Evolutionary conservation across 2,888 invertebrate species (phyloP), one percentile per base, ranked within the genome.

Genomic region (Spialia ferax): DNA sequence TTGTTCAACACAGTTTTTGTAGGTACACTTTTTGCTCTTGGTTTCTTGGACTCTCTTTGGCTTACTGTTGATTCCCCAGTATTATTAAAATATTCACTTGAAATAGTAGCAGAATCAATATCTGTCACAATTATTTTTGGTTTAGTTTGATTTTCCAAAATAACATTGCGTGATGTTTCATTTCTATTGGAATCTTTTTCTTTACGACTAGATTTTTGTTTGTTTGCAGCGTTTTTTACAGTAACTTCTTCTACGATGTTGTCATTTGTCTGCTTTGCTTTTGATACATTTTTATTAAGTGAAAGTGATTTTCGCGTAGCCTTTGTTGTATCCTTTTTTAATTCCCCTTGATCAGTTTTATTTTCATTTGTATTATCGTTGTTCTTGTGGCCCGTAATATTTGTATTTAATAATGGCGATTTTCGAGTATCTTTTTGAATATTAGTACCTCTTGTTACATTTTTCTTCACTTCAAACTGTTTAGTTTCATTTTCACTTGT

Each of bases 11-110:
- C 50, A 63, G 63, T 76, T 1, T 77, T 80, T 54, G 18, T 2
- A 45, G 89, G 85, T 11, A 82, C 85, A 79, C 91, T 93, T 77
- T 82, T 88, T 29, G 88, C 85, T 75, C 92, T 77, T 11, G 71
- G 63, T 78, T 85, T 82, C 61, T 70, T 73, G 11, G 42, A 48
- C 15, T 45, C 48, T 32, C 65, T 61, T 61, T 57, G 69, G 70
- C 79, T 74, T 62, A 45, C 23, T 10, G 62, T 13, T 54, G 56
- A 50, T 60, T 71, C 45, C n/a, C 52, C 42, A 50, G 73, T 75
- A 65, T 79, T 74, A 78, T 79, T 74, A 78, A 91, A 91, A 76
- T 85, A 89, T 73, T 83, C 78, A 69, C 91, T 90, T 56, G 84
- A 76, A n/a, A 81, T 73, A 57, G 77, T 70, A 54, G 75, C 70